Evolutionary conservation across 1,140 invertebrate species (phyloP).

Genomic region (Plectus sambesii): DNA sequence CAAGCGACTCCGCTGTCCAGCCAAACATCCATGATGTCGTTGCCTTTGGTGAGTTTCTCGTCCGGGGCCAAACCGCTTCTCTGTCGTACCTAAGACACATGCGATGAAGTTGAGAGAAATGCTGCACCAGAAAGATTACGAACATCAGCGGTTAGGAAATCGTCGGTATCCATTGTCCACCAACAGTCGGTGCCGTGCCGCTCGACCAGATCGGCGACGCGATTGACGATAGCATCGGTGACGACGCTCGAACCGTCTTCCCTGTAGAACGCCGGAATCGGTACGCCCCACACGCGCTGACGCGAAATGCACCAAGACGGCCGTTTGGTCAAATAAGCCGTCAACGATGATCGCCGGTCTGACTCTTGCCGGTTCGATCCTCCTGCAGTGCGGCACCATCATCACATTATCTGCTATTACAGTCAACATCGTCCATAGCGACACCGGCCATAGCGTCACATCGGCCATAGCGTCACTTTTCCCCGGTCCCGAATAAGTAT

Average conservation of each 20-base stretch:
- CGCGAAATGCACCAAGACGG: slow-evolving; percentile 98
- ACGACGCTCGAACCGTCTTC: slow-evolving; percentile 19
- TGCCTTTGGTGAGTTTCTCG: slow-evolving; percentile 44
- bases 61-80: slow-evolving; percentile 7
- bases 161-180: slow-evolving; percentile 61
- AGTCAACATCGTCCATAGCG: no score
- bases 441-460: no score
- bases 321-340: slow-evolving; percentile 51
- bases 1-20: slow-evolving; percentile 94
- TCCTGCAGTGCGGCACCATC: no score
- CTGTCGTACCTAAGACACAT: slow-evolving; percentile 20
- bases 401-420: no score
- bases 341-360: slow-evolving; percentile 45
- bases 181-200: slow-evolving; percentile 67
- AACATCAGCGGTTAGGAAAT: slow-evolving; percentile 44
- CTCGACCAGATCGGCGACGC: slow-evolving; percentile 58
- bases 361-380: no score
- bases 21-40: slow-evolving; percentile 97
- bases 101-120: no score
- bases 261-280: slow-evolving; percentile 66
- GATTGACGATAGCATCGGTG: slow-evolving; percentile 59
- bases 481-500: no score
- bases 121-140: slow-evolving; percentile 15
- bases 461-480: no score
- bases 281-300: slow-evolving; percentile 88